phyloP scores from a whole-genome alignment of 2,797 vertebrate genomes.

The Phrynocephalus guinanensis region DNA sequence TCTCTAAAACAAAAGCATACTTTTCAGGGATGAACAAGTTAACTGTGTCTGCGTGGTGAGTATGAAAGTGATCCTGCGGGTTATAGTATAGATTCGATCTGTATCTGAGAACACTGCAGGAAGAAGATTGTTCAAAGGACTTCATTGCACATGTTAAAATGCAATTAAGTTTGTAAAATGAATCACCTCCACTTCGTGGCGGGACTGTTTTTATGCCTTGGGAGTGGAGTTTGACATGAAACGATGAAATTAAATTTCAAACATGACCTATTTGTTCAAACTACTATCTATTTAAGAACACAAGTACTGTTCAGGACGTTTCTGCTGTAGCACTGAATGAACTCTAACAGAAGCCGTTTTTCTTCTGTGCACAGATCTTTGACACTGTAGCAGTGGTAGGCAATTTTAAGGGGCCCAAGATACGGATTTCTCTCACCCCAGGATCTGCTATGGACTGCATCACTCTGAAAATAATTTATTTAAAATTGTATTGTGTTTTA shows the following conservation, averaged over 20 bases:
- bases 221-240: too few species aligned
- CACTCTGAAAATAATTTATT: too few species aligned
- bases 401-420: too few species aligned
- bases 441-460: too few species aligned
- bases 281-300: background rate
- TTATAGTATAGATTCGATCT: slow-evolving; percentile 11
- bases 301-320: background rate
- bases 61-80: background rate
- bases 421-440: too few species aligned
- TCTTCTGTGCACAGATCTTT: background rate
- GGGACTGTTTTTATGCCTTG: background rate
- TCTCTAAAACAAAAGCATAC: slow-evolving; percentile 47
- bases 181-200: too few species aligned
- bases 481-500: too few species aligned
- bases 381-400: too few species aligned
- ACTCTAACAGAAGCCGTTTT: background rate
- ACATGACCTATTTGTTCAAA: background rate
- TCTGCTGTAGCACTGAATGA: background rate
- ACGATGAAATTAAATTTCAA: background rate
- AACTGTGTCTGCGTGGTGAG: slow-evolving; percentile 23
- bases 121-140: background rate
- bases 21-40: background rate
- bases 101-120: background rate
- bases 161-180: background rate
- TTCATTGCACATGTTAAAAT: background rate